phyloP scores from a whole-genome alignment of 2,888 invertebrate genomes.

The Volucella inflata region DNA sequence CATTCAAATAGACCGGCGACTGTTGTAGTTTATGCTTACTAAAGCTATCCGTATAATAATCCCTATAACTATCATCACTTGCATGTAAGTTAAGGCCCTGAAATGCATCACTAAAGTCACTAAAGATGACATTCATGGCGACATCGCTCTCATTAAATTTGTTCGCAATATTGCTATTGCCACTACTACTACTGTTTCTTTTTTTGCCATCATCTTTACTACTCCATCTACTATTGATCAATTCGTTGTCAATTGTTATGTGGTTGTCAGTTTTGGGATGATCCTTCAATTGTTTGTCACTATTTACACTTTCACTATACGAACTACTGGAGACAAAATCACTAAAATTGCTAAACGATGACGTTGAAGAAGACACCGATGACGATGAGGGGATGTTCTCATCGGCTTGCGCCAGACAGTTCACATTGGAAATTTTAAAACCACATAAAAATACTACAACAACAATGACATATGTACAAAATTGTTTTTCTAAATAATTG shows the following conservation, averaged over 20 bases:
- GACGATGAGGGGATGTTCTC: conserved; percentile 16
- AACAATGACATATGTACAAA: conserved; percentile 77
- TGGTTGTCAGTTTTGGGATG: conserved; percentile 63
- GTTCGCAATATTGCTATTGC: conserved; percentile 24
- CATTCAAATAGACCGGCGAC: conserved; percentile 88
- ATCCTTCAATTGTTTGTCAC: conserved; percentile 67
- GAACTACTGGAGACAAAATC: conserved; percentile 61
- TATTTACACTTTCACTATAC: conserved; percentile 78
- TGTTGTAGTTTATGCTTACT: conserved; percentile 75
- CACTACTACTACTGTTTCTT: conserved; percentile 34
- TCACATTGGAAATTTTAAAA: conserved; percentile 76
- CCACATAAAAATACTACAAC: conserved; percentile 77
- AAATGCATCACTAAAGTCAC: conserved; percentile 79
- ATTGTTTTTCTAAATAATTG: conserved; percentile 66
- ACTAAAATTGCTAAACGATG: conserved; percentile 36
- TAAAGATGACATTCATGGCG: conserved; percentile 78
- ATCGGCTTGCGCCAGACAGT: conserved; percentile 64
- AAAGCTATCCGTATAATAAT: conserved; percentile 73
- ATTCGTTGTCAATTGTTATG: conserved; percentile 71
- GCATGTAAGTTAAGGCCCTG: conserved; percentile 73
- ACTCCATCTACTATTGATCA: conserved; percentile 55
- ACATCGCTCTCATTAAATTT: conserved; percentile 62
- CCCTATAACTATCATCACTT: conserved; percentile 76
- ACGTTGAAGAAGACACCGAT: conserved; percentile 7
- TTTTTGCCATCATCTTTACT: conserved; percentile 21